Evolutionary conservation across 2,888 invertebrate species (phyloP).

Genomic region (Cosmorhoe ocellata): DNA sequence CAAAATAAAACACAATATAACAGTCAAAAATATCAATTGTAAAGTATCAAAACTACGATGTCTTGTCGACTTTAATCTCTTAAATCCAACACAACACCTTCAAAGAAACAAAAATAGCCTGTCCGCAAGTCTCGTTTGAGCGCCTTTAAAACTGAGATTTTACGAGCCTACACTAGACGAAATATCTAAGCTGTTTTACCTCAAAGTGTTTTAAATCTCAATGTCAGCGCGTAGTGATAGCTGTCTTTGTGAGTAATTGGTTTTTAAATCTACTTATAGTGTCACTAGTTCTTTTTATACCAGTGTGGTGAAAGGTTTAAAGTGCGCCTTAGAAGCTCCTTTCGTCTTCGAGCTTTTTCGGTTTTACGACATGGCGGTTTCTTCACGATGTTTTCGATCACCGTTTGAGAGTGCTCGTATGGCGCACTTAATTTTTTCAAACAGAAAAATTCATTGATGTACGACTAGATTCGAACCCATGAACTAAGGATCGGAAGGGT

Average conservation of each 20-base stretch:
- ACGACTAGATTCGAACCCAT: no score
- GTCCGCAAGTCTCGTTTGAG: slow-evolving; percentile 12
- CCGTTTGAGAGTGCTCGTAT: no score
- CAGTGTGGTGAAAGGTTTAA: no score
- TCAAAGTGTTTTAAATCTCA: slow-evolving; percentile 12
- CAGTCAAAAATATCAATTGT: not conserved
- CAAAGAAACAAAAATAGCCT: slow-evolving; percentile 30
- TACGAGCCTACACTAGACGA: slow-evolving; percentile 12
- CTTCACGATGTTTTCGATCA: no score
- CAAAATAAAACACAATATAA: not conserved
- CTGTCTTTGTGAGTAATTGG: slow-evolving; percentile 9
- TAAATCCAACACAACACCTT: slow-evolving; percentile 21
- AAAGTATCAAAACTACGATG: slow-evolving; percentile 7
- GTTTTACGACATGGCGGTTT: no score
- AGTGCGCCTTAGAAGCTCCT: no score
- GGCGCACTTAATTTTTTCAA: no score
- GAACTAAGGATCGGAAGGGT: no score
- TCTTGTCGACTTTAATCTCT: slow-evolving; percentile 11
- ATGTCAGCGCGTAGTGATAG: slow-evolving; percentile 11
- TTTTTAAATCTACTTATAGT: no score
- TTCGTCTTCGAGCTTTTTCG: no score
- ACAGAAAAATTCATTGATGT: no score
- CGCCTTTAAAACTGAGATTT: slow-evolving; percentile 17
- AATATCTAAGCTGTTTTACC: slow-evolving; percentile 11
- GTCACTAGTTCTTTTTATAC: no score